Percentiles rank a stretch among this genome's conserved stretches.
These are phyloP conservation scores for Drosophila mercatorum DNA, from an alignment of 2,888 invertebrate genomes.

Conservation along the genomic window DNA sequence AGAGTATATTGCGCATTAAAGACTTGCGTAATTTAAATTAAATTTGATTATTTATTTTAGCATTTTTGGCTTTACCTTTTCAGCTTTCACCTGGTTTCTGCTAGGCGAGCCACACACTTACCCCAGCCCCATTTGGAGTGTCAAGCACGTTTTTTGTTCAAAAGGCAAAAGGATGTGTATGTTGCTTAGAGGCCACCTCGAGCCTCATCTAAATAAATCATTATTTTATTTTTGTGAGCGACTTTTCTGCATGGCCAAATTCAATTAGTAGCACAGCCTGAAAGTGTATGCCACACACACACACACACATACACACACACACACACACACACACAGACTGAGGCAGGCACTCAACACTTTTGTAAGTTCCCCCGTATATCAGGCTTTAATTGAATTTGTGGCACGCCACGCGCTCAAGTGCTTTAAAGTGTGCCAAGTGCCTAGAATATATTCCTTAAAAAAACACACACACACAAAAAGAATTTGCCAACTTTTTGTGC, in stretches of 20 bases:
- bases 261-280: conserved; percentile 49
- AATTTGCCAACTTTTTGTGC: conserved; percentile 4
- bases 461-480: too few relatives aligned
- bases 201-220: conserved; percentile 46
- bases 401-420: conserved; percentile 17
- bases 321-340: neutral
- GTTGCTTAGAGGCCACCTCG: neutral
- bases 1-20: neutral
- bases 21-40: neutral
- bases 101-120: neutral
- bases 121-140: neutral
- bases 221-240: conserved; percentile 49
- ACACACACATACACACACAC: neutral
- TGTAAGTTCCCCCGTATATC: conserved; percentile 3
- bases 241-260: conserved; percentile 50
- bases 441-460: neutral
- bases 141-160: conserved; percentile 9
- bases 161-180: neutral
- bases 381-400: conserved; percentile 53
- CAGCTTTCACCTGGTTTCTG: neutral
- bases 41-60: conserved; percentile 8
- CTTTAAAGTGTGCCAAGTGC: conserved; percentile 25
- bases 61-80: neutral
- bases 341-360: conserved; percentile 38
- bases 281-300: conserved; percentile 13